These are phyloP conservation scores for Brachionus paranguensis DNA, from an alignment of 1,140 invertebrate species.

Conservation along the genomic window DNA sequence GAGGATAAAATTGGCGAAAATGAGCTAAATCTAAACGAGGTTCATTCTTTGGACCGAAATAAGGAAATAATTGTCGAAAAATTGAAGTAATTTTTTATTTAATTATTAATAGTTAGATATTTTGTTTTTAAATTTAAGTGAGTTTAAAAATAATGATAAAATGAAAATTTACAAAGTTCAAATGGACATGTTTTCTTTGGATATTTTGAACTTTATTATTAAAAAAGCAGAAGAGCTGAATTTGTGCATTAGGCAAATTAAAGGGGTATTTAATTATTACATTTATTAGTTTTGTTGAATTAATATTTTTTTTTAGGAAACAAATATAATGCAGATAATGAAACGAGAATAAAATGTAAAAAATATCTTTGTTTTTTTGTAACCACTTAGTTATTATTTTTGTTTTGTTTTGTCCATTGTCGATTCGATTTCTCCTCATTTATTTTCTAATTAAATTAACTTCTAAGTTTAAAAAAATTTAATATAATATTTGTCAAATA, in stretches of 20 bases:
- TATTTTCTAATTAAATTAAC: not conserved
- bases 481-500: not conserved
- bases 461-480: not conserved
- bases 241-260: not conserved
- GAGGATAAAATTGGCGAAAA: not conserved
- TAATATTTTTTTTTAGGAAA: not conserved
- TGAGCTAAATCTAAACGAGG: not conserved
- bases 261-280: not conserved
- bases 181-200: conserved; percentile 9
- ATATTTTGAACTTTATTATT: conserved; percentile 22
- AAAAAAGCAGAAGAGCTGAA: conserved; percentile 18
- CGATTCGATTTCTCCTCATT: not conserved
- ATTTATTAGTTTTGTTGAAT: not conserved
- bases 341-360: not conserved
- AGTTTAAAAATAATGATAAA: conserved; percentile 20
- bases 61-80: conserved; percentile 16
- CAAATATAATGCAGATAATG: conserved; percentile 10
- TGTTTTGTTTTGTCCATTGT: not conserved
- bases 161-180: conserved; percentile 18
- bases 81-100: conserved; percentile 4
- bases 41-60: not conserved
- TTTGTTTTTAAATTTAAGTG: not conserved
- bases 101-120: not conserved
- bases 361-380: not conserved
- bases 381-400: not conserved